phyloP scores from a whole-genome alignment of 2,888 invertebrate species.

The Craniophora ligustri region DNA sequence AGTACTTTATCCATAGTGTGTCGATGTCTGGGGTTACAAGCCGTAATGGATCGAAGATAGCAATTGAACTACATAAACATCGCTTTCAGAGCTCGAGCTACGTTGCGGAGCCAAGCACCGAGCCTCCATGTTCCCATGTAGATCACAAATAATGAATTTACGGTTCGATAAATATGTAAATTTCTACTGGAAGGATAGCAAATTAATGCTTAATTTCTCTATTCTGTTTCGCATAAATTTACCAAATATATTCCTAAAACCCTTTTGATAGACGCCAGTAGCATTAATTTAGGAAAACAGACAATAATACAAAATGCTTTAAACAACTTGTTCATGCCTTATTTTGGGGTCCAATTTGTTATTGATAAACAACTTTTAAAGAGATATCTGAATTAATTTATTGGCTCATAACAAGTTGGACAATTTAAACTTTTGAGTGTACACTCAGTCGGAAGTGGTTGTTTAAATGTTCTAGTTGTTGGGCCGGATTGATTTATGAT shows the following conservation, averaged over 20 bases:
- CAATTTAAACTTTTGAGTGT: conserved; percentile 52
- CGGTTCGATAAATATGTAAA: conserved; percentile 82
- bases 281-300: conserved; percentile 67
- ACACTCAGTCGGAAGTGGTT: conserved; percentile 28
- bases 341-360: conserved; percentile 60
- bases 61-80: conserved; percentile 49
- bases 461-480: conserved; percentile 34
- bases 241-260: conserved; percentile 74
- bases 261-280: conserved; percentile 68
- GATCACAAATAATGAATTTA: conserved; percentile 75
- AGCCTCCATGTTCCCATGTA: conserved; percentile 53
- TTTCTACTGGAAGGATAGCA: conserved; percentile 73
- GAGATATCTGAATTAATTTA: conserved; percentile 61
- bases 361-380: conserved; percentile 58
- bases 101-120: conserved; percentile 28
- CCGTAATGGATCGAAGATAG: conserved; percentile 19
- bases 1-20: conserved; percentile 3
- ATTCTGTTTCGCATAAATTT: conserved; percentile 81
- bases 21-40: conserved; percentile 2
- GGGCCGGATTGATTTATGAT: conserved; percentile 43
- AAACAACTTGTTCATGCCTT: conserved; percentile 54
- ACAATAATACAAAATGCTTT: conserved; percentile 64
- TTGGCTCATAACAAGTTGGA: conserved; percentile 58
- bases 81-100: conserved; percentile 14
- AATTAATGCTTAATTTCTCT: conserved; percentile 82